Conservation (phyloP, 1,140 invertebrate species). For the Apolygus lucorum region DNA sequence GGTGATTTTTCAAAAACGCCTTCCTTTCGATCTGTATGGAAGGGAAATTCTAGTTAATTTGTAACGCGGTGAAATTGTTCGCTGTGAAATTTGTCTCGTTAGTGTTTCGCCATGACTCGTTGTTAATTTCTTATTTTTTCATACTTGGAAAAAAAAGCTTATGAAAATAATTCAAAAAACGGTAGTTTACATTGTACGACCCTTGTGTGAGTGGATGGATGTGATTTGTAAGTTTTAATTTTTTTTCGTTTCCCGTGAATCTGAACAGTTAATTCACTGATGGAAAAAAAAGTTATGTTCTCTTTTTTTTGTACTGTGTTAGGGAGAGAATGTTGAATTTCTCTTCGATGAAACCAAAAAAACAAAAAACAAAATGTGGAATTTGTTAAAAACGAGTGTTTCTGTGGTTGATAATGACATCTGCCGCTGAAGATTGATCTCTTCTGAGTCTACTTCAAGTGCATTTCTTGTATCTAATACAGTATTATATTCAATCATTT, state of each 20-base stretch:
- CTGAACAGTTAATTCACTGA: no score
- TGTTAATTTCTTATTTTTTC: not conserved
- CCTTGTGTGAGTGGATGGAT: slow-evolving; percentile 20
- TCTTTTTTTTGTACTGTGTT: not conserved
- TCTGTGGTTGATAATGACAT: slow-evolving; percentile 9
- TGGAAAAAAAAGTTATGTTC: no score
- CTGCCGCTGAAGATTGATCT: slow-evolving; percentile 17
- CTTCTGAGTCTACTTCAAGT: slow-evolving; percentile 22
- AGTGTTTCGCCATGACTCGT: not conserved
- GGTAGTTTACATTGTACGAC: slow-evolving; percentile 5
- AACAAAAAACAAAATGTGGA: not conserved
- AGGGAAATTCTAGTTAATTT: no score
- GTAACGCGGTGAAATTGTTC: no score
- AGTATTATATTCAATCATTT: slow-evolving; percentile 16
- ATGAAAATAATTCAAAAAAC: not conserved
- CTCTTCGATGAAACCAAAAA: not conserved
- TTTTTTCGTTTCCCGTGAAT: not conserved
- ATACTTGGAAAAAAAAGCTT: no score
- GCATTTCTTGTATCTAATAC: slow-evolving; percentile 24
- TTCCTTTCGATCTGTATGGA: no score
- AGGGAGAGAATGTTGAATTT: not conserved
- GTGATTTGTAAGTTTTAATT: slow-evolving; percentile 7
- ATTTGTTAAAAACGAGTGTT: not conserved
- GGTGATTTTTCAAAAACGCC: no score
- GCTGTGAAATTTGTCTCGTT: no score